These are phyloP conservation scores for Pterois miles DNA, from an alignment of 2,797 vertebrate species.

Conservation along the genomic window DNA sequence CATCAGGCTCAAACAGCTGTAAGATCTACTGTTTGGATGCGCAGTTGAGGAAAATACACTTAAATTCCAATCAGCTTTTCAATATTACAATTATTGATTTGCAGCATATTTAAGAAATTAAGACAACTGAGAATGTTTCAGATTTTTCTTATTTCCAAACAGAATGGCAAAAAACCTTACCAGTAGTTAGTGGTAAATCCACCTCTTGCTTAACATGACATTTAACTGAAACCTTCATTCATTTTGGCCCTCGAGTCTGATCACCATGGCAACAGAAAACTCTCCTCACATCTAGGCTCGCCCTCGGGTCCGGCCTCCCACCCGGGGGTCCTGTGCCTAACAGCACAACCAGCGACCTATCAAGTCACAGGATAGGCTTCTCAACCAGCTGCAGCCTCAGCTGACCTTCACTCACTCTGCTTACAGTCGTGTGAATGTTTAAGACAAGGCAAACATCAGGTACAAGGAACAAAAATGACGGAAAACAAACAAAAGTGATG, in stretches of 20 bases:
- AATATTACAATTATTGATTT: background rate
- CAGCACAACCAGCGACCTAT: conserved; percentile 48
- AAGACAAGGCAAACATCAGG: conserved; percentile 32
- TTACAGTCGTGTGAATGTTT: conserved; percentile 12
- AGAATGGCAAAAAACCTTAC: background rate
- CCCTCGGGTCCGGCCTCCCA: conserved; percentile 10
- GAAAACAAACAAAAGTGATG: background rate
- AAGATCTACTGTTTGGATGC: background rate
- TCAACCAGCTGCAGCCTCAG: conserved; percentile 40
- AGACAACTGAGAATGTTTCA: conserved; percentile 19
- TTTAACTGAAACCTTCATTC: background rate
- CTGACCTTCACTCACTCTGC: conserved; percentile 26
- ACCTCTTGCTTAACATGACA: background rate
- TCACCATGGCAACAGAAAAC: conserved; percentile 47
- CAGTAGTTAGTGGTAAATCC: background rate
- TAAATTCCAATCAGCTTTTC: background rate
- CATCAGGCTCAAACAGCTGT: background rate
- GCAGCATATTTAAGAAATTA: conserved; percentile 16
- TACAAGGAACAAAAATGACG: conserved; percentile 9
- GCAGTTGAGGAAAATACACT: background rate
- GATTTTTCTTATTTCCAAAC: conserved; percentile 4
- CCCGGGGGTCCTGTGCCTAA: conserved; percentile 7
- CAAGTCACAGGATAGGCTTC: conserved; percentile 68
- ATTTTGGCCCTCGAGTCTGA: conserved; percentile 29
- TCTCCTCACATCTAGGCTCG: background rate